Conservation (phyloP, 2,797 vertebrate species). For the Melanotaenia parkinsoni region DNA sequence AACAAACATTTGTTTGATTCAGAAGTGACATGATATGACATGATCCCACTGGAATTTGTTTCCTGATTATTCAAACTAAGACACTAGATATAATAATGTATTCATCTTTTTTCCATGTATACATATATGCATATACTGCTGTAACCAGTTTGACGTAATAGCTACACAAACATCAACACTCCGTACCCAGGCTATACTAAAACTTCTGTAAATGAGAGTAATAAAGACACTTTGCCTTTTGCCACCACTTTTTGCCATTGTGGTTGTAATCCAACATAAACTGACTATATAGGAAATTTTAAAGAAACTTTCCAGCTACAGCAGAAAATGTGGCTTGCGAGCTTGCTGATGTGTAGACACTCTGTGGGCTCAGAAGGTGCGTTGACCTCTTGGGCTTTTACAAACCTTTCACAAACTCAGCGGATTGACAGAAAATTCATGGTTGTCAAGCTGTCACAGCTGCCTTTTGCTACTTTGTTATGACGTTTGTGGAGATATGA, state of each 20-base stretch:
- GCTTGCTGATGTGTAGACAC: background rate
- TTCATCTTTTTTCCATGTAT: no score
- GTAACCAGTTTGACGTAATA: background rate
- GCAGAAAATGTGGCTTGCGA: background rate
- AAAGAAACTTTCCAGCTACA: background rate
- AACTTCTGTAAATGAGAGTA: background rate
- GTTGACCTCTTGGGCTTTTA: conserved; percentile 27
- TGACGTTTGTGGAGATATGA: conserved; percentile 29
- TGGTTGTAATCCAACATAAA: background rate
- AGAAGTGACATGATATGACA: no score
- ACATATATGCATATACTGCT: background rate
- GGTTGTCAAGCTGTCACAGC: conserved; percentile 55
- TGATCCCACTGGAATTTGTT: background rate
- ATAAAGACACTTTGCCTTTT: background rate
- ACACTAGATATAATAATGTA: background rate
- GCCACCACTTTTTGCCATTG: background rate
- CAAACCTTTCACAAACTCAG: conserved; percentile 36
- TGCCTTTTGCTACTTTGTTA: conserved; percentile 20
- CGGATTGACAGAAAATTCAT: conserved; percentile 52
- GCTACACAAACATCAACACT: background rate
- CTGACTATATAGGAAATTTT: background rate
- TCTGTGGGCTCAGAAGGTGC: conserved; percentile 27
- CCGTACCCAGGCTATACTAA: background rate
- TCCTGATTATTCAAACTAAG: background rate
- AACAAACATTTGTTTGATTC: no score